phyloP scores from a whole-genome alignment of 2,113 vertebrate species.

The Elephantulus edwardii region DNA sequence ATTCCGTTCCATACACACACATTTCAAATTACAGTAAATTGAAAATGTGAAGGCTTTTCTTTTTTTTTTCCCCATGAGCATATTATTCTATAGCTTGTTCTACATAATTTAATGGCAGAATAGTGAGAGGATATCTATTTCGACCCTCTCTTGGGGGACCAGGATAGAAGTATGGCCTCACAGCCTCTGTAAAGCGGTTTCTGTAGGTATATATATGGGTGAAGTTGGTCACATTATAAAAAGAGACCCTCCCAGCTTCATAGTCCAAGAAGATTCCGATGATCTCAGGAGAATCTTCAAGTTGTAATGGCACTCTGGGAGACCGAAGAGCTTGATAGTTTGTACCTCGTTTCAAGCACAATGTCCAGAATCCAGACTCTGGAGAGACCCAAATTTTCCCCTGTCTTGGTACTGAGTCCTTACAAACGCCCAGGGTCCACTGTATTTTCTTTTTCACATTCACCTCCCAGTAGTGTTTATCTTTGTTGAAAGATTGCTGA shows the following conservation, averaged over 20 bases:
- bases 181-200: neutral
- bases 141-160: neutral
- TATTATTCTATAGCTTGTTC: neutral
- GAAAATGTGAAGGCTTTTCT: neutral
- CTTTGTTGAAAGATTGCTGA: neutral
- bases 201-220: neutral
- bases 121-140: neutral
- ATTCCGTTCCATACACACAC: neutral
- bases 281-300: conserved; percentile 53
- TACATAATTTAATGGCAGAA: neutral
- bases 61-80: neutral
- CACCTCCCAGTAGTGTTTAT: neutral
- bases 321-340: conserved; percentile 75
- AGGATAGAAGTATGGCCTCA: conserved; percentile 42
- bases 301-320: conserved; percentile 66
- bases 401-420: conserved; percentile 77
- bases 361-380: conserved; percentile 81
- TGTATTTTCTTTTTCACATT: conserved; percentile 80
- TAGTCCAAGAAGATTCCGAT: conserved; percentile 81
- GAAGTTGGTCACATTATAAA: neutral
- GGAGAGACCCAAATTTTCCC: conserved; percentile 80
- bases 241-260: neutral
- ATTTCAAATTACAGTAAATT: neutral
- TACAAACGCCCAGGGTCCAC: conserved; percentile 84
- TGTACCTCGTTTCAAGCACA: conserved; percentile 80